Evolutionary conservation across 2,888 invertebrate species (phyloP).

Genomic region (Apodemia mormo): DNA sequence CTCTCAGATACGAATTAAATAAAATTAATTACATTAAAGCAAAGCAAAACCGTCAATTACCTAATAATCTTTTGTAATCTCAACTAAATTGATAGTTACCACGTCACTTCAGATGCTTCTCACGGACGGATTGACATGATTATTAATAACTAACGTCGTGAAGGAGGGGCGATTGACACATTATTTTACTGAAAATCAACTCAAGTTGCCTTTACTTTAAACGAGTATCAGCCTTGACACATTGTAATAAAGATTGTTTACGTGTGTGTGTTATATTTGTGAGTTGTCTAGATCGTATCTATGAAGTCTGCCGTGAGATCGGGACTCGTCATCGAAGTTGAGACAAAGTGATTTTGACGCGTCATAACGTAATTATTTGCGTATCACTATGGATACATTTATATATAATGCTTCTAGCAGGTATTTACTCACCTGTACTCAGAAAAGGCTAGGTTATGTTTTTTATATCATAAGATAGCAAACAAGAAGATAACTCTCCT

Average conservation of each 20-base stretch:
- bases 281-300: conserved; percentile 57
- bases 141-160: conserved; percentile 51
- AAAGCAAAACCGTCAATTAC: conserved; percentile 70
- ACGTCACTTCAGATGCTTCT: conserved; percentile 68
- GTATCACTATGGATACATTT: conserved; percentile 55
- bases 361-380: conserved; percentile 67
- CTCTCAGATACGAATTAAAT: conserved; percentile 49
- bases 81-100: conserved; percentile 69
- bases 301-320: conserved; percentile 55
- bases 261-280: conserved; percentile 43
- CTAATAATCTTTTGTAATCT: conserved; percentile 67
- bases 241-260: conserved; percentile 28
- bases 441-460: too few species aligned
- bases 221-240: conserved; percentile 39
- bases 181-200: conserved; percentile 60
- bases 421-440: too few species aligned
- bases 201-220: conserved; percentile 21
- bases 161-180: conserved; percentile 75
- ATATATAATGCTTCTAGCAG: conserved; percentile 22
- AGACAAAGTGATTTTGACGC: conserved; percentile 74
- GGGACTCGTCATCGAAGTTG: conserved; percentile 56
- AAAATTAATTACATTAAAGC: conserved; percentile 68
- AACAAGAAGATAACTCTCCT: too few species aligned
- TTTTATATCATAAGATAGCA: too few species aligned
- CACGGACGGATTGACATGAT: conserved; percentile 75